Conservation (phyloP, 2,797 vertebrate genomes). For the Agapornis canus region DNA sequence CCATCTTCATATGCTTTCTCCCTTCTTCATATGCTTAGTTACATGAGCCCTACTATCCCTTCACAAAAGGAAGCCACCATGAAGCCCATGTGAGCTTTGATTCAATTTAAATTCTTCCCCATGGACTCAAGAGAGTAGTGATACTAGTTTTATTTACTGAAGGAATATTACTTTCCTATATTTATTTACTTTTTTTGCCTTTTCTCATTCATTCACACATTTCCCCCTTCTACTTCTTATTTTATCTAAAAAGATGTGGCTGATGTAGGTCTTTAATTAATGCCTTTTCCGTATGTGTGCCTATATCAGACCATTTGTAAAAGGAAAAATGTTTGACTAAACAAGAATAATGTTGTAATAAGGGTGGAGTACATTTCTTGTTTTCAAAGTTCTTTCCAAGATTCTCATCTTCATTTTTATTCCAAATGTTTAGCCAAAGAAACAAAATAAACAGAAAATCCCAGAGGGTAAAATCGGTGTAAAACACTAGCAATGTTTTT, state of each 20-base stretch:
- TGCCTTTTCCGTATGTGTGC: conserved; percentile 13
- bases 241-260: not conserved
- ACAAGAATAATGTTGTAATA: conserved; percentile 68
- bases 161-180: not conserved
- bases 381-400: conserved; percentile 68
- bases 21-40: not conserved
- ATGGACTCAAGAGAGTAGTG: not conserved
- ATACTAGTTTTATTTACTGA: not conserved
- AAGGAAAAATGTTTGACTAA: conserved; percentile 56
- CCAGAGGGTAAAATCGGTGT: conserved; percentile 21
- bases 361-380: conserved; percentile 56
- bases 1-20: not conserved
- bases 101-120: not conserved
- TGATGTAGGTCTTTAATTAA: conserved; percentile 18
- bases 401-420: conserved; percentile 62
- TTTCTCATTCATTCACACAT: not conserved
- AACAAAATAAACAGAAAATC: conserved; percentile 67
- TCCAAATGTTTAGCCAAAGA: conserved; percentile 63
- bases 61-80: not conserved
- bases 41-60: not conserved
- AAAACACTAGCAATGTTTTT: not conserved
- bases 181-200: not conserved
- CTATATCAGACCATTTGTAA: conserved; percentile 45
- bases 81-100: not conserved
- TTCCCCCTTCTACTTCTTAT: not conserved